Conservation (phyloP, 92 coral and sea anemone species). For the Palythoa caribaeorum region DNA sequence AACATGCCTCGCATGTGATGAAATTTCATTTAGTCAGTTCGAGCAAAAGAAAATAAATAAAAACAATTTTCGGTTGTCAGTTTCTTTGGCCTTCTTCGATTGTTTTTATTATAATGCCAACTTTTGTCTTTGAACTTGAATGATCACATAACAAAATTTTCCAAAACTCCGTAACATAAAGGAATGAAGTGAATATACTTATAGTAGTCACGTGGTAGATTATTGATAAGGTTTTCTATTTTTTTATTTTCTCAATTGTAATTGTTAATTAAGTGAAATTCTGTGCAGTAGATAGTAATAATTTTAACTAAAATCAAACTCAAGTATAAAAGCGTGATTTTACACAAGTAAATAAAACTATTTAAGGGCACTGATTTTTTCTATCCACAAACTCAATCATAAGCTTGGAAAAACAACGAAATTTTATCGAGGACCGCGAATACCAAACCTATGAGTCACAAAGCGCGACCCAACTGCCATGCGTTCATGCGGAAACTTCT, state of each 20-base stretch:
- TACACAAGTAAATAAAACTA: neutral
- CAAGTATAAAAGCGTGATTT: neutral
- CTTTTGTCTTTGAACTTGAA: neutral
- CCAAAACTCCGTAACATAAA: neutral
- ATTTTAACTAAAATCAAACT: neutral
- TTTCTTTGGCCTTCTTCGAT: neutral
- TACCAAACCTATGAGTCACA: neutral
- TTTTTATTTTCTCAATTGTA: too few species aligned
- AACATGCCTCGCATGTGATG: neutral
- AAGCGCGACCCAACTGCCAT: neutral
- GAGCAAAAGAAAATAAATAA: neutral
- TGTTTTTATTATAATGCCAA: neutral
- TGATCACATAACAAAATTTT: neutral
- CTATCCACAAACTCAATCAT: neutral
- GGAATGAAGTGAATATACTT: too few species aligned
- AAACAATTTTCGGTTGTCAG: neutral
- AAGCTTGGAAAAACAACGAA: neutral
- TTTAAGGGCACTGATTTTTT: neutral
- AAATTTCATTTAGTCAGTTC: neutral
- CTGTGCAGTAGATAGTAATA: too few species aligned
- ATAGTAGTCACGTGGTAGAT: too few species aligned
- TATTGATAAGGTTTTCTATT: too few species aligned
- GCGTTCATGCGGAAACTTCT: neutral
- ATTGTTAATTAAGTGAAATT: too few species aligned
- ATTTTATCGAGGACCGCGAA: neutral